These are phyloP conservation scores for Stenurella melanura DNA, from an alignment of 2,888 invertebrate species.

Conservation along the genomic window DNA sequence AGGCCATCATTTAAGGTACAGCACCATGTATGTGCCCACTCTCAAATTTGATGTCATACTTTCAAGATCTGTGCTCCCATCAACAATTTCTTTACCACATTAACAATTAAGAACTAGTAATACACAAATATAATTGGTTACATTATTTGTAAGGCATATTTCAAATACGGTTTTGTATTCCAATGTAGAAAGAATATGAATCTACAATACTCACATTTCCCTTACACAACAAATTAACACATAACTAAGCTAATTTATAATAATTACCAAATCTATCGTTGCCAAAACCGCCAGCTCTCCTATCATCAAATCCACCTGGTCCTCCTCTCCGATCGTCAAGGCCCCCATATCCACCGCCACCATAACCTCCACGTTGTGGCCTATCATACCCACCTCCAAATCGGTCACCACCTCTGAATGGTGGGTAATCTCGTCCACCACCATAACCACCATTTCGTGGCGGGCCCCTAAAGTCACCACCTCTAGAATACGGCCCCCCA, in stretches of 20 bases:
- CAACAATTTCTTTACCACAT: too few species aligned
- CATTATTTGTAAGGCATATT: too few species aligned
- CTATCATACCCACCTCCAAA: slow-evolving; percentile 57
- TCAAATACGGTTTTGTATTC: too few species aligned
- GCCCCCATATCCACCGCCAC: slow-evolving; percentile 50
- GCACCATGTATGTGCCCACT: too few species aligned
- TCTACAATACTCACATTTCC: background rate
- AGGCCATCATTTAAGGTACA: too few species aligned
- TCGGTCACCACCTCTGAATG: slow-evolving; percentile 50
- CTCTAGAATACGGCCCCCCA: slow-evolving; percentile 69
- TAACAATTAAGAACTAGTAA: too few species aligned
- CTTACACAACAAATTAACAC: background rate
- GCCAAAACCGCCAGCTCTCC: slow-evolving; percentile 46
- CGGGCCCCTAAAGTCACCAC: slow-evolving; percentile 53
- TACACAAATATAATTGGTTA: too few species aligned
- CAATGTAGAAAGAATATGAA: too few species aligned
- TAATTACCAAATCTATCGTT: slow-evolving; percentile 45
- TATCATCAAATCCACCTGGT: background rate
- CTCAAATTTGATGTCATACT: too few species aligned
- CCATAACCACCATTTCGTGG: slow-evolving; percentile 53
- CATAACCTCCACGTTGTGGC: slow-evolving; percentile 56
- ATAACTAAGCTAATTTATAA: too few species aligned
- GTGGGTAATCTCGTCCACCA: slow-evolving; percentile 50
- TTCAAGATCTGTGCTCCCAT: too few species aligned
- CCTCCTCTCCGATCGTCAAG: slow-evolving; percentile 56